Base-by-base conservation (phyloP, 1,140 invertebrate species). In the Orchestia grillus region DNA sequence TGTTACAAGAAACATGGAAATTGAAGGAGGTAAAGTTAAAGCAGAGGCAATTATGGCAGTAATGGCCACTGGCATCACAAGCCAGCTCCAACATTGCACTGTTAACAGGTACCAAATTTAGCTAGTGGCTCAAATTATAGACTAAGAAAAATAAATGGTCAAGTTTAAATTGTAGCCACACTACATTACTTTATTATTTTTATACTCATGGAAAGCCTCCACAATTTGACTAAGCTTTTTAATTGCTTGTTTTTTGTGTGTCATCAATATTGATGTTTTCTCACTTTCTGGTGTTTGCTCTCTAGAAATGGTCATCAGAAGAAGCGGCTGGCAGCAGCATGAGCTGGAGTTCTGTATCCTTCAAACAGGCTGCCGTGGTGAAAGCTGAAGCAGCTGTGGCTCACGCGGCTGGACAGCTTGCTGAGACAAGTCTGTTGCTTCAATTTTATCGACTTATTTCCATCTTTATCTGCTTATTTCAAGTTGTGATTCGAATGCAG, bases 281-380 rank as follows among this genome's bases (percentile, higher is more conserved):
- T 53, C 62, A 77, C 11, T 77, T 15, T 77, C 88, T 90, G 11
- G 42, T 16, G 8, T 90, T 90, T 90, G 15, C 41, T 42, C 47
- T 94, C 47, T 44, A 94, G 92, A 94, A 94, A 47, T 94, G 92
- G 92, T 45, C 92, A 94, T 28, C 44, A 47, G 92, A 40, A 40
- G 92, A 94, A 94, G 92, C 45, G 40, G 43, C 43, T 44, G 40
- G 44, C 36, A 47, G 36, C 36, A 94, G 16, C 44, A 43, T 41
- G 15, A 44, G 44, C 44, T 44, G 41, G 43, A 45, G 92, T 40
- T 44, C 92, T 94, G 92, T 94, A 36, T 45, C 92, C 11, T 47
- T 45, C 92, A 94, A 94, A 44, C 92, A 47, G 19, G 44, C 92
- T 11, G 43, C 92, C 15, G 92, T 94, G 0, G 92, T 94, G 36